Percentiles rank a stretch among this genome's conserved stretches.
Conservation (phyloP, 2,797 vertebrate genomes). For the Pogoniulus pusillus region DNA sequence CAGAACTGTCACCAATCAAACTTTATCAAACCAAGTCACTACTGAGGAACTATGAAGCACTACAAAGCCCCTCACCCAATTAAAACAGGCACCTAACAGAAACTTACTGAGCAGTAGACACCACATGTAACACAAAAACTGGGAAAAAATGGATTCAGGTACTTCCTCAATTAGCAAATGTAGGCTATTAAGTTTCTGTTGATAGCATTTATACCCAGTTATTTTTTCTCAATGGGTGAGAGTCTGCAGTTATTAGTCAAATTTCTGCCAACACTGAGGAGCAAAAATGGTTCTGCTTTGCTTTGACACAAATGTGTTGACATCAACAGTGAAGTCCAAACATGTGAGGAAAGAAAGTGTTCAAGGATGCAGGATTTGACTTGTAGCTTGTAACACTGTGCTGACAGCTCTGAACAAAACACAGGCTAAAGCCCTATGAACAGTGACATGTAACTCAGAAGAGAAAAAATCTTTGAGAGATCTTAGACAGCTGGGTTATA, state of each 20-base stretch:
- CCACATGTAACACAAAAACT: neutral
- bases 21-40: neutral
- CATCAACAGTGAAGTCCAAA: neutral
- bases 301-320: constrained; percentile 33
- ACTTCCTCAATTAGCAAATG: neutral
- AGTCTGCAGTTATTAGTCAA: constrained; percentile 30
- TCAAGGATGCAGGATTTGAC: constrained; percentile 50
- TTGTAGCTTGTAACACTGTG: neutral
- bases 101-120: neutral
- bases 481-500: neutral
- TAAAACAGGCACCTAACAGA: neutral
- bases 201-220: neutral
- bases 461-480: neutral
- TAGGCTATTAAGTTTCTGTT: neutral
- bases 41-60: neutral
- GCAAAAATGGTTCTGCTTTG: neutral
- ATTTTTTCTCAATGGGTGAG: neutral
- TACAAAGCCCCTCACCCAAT: neutral
- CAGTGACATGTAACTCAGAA: fast-evolving
- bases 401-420: neutral
- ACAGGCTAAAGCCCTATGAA: neutral
- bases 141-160: neutral
- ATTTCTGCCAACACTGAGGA: neutral
- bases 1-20: neutral
- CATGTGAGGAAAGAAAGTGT: neutral